Conservation (phyloP, 2,797 vertebrate genomes). For the Rhinatrema bivittatum region DNA sequence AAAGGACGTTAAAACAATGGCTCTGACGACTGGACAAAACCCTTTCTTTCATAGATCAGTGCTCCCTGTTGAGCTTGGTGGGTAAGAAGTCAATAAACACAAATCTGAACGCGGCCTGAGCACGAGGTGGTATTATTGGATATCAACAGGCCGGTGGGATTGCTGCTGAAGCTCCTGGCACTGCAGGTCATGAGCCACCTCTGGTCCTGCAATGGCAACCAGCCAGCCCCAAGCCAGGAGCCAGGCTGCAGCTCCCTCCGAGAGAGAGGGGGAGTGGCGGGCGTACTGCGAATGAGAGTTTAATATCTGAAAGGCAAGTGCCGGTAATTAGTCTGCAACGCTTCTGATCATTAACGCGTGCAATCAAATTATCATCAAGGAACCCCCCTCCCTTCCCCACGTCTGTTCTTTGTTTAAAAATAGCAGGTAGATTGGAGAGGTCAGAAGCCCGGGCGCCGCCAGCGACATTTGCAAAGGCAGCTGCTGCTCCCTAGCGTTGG, state of each 20-base stretch:
- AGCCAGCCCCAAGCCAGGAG: too few species aligned
- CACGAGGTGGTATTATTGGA: too few species aligned
- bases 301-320: constrained; percentile 57
- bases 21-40: too few species aligned
- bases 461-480: constrained; percentile 37
- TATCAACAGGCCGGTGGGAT: too few species aligned
- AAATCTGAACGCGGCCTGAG: too few species aligned
- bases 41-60: too few species aligned
- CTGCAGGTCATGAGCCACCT: too few species aligned
- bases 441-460: constrained; percentile 19
- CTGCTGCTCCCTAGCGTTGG: constrained; percentile 54
- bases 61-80: too few species aligned
- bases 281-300: constrained; percentile 44
- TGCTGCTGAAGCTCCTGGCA: too few species aligned
- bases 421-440: constrained; percentile 31
- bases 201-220: too few species aligned
- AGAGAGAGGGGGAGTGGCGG: constrained; percentile 13
- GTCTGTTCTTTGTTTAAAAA: constrained; percentile 31
- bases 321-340: constrained; percentile 59
- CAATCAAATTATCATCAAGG: constrained; percentile 63
- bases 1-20: too few species aligned
- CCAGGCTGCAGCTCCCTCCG: not conserved
- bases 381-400: constrained; percentile 6
- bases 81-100: too few species aligned
- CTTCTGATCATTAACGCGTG: constrained; percentile 63